These are phyloP conservation scores for Dasyurus viverrinus DNA, from an alignment of 2,113 vertebrate genomes.

Conservation along the genomic window DNA sequence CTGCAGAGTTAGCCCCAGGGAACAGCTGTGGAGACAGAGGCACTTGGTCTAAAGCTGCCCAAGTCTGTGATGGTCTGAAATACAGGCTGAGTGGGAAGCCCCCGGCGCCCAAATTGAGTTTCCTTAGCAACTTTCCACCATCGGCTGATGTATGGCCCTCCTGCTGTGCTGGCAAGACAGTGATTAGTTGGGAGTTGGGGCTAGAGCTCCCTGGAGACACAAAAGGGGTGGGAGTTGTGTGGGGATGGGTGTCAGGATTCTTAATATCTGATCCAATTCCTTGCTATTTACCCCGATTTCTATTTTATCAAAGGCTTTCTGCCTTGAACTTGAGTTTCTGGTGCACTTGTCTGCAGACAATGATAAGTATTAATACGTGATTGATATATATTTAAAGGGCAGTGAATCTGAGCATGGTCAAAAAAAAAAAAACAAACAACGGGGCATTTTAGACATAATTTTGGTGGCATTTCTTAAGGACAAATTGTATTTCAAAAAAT, in stretches of 20 bases:
- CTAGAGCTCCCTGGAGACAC: neutral
- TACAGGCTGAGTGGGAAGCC: neutral
- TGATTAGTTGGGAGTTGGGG: neutral
- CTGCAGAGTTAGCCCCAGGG: neutral
- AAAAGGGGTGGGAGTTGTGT: neutral
- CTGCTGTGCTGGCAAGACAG: neutral
- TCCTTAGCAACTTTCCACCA: neutral
- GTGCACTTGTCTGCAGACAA: neutral
- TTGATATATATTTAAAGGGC: neutral
- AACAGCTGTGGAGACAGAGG: neutral
- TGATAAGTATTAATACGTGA: neutral
- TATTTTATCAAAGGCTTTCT: neutral
- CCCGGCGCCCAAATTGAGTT: neutral
- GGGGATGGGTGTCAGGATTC: neutral
- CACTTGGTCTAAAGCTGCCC: neutral
- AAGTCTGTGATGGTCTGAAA: neutral
- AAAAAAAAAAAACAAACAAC: neutral
- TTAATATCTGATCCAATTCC: neutral
- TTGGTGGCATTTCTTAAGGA: neutral
- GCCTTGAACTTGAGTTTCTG: neutral
- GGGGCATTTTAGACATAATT: neutral
- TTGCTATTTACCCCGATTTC: neutral
- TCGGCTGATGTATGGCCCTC: neutral
- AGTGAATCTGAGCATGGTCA: neutral
- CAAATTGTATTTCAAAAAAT: neutral